Conservation (phyloP, 2,113 vertebrate genomes). For the Pongo abelii region DNA sequence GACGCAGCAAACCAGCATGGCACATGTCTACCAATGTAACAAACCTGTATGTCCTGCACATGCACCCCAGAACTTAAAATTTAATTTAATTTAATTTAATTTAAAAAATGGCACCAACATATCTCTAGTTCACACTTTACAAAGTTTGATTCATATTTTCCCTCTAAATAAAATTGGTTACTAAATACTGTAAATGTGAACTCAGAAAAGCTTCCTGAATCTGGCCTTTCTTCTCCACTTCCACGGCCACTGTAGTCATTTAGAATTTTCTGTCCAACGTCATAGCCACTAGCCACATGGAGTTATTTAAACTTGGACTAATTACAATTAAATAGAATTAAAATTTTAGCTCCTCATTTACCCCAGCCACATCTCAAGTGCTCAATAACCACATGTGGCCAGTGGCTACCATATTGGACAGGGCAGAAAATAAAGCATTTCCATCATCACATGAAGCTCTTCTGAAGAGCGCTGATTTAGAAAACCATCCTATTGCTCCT, state of each 20-base stretch:
- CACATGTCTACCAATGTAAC: no score
- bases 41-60: no score
- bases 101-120: neutral
- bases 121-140: neutral
- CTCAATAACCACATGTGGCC: neutral
- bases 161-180: no score
- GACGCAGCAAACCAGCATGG: no score
- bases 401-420: neutral
- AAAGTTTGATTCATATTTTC: neutral
- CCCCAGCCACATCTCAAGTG: neutral
- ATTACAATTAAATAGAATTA: neutral
- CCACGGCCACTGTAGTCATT: fast-evolving
- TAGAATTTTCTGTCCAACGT: neutral
- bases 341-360: neutral
- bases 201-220: neutral
- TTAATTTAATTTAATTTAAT: no score
- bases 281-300: neutral
- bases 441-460: neutral
- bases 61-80: no score
- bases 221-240: neutral
- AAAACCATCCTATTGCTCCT: neutral
- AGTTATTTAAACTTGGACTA: neutral
- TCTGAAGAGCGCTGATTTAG: neutral
- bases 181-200: neutral
- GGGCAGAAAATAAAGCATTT: neutral